These are phyloP conservation scores for Tinamus guttatus DNA, from an alignment of 2,113 vertebrate genomes.

Conservation along the genomic window DNA sequence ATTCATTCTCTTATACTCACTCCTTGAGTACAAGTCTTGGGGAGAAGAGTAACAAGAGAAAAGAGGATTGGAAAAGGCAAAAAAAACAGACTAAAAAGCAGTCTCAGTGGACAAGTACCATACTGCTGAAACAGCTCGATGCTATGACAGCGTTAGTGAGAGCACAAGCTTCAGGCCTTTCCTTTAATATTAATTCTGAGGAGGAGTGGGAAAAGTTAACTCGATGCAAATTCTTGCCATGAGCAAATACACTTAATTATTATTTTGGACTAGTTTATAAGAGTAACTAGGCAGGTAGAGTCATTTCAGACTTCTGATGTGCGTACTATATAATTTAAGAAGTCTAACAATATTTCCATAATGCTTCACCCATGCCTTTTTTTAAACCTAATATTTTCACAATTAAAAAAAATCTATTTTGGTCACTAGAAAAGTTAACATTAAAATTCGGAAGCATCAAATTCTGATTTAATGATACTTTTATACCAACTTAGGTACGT, in stretches of 20 bases:
- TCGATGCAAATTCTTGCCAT: slow-evolving; percentile 49
- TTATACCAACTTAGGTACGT: neutral
- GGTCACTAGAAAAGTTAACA: neutral
- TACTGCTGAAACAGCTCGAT: neutral
- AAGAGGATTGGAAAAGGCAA: neutral
- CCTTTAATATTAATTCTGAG: slow-evolving; percentile 37
- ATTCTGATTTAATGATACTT: neutral
- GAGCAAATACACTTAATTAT: slow-evolving; percentile 54
- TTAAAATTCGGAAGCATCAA: neutral
- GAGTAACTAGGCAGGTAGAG: slow-evolving; percentile 29
- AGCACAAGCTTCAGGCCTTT: slow-evolving; percentile 8
- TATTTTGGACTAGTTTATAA: slow-evolving; percentile 46
- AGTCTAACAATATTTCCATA: slow-evolving; percentile 41
- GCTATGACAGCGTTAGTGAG: slow-evolving; percentile 33
- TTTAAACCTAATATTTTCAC: neutral
- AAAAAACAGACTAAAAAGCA: neutral
- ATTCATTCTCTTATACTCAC: neutral
- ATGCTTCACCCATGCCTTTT: neutral
- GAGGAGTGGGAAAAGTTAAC: slow-evolving; percentile 48
- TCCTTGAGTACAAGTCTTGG: neutral
- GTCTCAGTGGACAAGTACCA: neutral
- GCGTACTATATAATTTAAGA: slow-evolving; percentile 50
- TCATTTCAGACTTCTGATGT: slow-evolving; percentile 35
- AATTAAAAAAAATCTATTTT: neutral
- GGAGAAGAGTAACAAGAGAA: neutral